Conservation (phyloP, 1,140 invertebrate species). For the Carcinoscorpius rotundicauda region DNA sequence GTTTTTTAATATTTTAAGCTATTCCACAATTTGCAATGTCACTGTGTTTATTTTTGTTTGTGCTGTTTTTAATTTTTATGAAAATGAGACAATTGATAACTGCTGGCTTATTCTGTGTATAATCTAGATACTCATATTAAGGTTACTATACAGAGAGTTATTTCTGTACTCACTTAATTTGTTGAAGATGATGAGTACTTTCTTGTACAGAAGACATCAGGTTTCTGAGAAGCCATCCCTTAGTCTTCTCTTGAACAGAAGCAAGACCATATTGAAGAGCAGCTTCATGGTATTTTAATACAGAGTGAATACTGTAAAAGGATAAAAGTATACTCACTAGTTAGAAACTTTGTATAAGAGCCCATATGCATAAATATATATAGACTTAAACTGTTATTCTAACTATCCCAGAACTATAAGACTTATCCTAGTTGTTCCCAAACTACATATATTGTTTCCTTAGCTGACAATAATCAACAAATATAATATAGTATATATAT, state of each 20-base stretch:
- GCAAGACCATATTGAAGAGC: conserved; percentile 52
- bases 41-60: too few relatives aligned
- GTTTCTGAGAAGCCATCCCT: conserved; percentile 57
- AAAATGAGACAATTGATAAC: too few relatives aligned
- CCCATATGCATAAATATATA: too few relatives aligned
- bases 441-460: too few relatives aligned
- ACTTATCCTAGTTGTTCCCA: too few relatives aligned
- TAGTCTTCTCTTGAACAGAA: conserved; percentile 45
- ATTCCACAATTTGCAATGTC: too few relatives aligned
- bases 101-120: background rate
- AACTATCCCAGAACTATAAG: too few relatives aligned
- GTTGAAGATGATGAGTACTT: conserved; percentile 41
- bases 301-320: conserved; percentile 42
- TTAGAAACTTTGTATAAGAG: background rate
- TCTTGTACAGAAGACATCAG: conserved; percentile 46
- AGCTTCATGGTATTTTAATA: conserved; percentile 53
- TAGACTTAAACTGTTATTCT: too few relatives aligned
- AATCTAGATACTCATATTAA: background rate
- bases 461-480: too few relatives aligned
- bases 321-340: conserved; percentile 25
- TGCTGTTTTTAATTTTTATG: too few relatives aligned
- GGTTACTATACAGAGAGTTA: background rate
- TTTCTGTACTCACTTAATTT: conserved; percentile 36
- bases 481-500: too few relatives aligned
- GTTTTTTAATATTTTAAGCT: too few relatives aligned